Percentiles rank a stretch among this genome's conserved stretches.
Conservation (phyloP, 2,113 vertebrate species). For the Osmerus eperlanus region DNA sequence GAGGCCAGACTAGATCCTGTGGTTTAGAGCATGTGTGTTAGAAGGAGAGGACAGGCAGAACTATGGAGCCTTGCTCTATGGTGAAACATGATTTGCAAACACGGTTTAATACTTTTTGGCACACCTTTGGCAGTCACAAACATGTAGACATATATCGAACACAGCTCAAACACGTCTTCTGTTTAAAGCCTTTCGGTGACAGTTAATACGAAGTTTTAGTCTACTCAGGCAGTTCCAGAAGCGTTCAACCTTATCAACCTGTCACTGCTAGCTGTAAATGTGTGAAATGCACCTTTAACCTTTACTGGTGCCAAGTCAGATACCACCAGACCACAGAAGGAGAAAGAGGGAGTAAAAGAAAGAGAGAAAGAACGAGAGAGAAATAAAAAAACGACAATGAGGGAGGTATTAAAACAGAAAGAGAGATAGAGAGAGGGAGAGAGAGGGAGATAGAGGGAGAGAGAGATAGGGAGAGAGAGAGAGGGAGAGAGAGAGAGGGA, state of each 20-base stretch:
- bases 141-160: too few species aligned
- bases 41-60: too few species aligned
- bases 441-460: neutral
- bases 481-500: neutral
- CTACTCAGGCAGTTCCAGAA: too few species aligned
- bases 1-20: too few species aligned
- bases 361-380: neutral
- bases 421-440: neutral
- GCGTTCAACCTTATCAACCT: conserved; percentile 40
- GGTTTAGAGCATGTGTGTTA: too few species aligned
- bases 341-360: neutral
- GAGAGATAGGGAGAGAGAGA: neutral
- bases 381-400: neutral
- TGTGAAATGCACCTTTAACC: conserved; percentile 3
- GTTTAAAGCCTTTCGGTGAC: too few species aligned
- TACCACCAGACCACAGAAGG: conserved; percentile 1
- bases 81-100: too few species aligned
- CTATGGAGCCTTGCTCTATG: too few species aligned
- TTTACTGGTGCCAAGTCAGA: conserved; percentile 27
- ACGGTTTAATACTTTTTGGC: too few species aligned
- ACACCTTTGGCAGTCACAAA: too few species aligned
- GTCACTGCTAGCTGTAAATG: conserved; percentile 26
- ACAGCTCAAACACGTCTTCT: too few species aligned
- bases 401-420: neutral
- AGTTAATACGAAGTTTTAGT: too few species aligned